phyloP scores from a whole-genome alignment of 92 coral and sea anemone species.

The Parazoanthus atlanticus region DNA sequence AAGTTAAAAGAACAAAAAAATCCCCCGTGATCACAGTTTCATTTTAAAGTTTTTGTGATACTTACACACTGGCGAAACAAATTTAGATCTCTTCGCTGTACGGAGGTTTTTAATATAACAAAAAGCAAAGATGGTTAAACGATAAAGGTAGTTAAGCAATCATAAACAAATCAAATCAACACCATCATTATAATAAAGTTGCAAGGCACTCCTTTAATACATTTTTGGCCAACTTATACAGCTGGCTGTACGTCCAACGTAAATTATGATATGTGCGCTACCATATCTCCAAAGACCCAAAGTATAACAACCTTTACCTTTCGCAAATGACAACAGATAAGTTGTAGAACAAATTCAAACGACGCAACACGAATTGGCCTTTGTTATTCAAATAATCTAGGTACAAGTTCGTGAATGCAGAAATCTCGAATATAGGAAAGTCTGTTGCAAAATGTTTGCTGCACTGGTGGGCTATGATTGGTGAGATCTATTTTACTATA shows the following conservation, averaged over 20 bases:
- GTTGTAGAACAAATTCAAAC: not conserved
- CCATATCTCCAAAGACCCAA: not conserved
- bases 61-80: constrained; percentile 43
- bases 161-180: constrained; percentile 27
- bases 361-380: too few relatives aligned
- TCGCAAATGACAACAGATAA: not conserved
- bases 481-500: not conserved
- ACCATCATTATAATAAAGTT: not conserved
- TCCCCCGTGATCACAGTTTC: not conserved
- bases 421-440: not conserved
- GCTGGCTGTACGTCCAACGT: not conserved
- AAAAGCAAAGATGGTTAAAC: constrained; percentile 10
- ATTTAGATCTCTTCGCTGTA: constrained; percentile 19
- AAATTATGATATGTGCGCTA: too few relatives aligned
- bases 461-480: not conserved
- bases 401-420: too few relatives aligned
- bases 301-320: too few relatives aligned
- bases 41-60: constrained; percentile 34
- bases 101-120: not conserved
- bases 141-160: constrained; percentile 14
- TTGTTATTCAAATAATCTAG: too few relatives aligned
- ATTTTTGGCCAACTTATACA: not conserved
- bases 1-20: not conserved
- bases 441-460: not conserved
- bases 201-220: constrained; percentile 5